Evolutionary conservation across 2,113 vertebrate species (phyloP), one percentile per base, ranked within the genome.

Genomic region (Amphilophus citrinellus): DNA sequence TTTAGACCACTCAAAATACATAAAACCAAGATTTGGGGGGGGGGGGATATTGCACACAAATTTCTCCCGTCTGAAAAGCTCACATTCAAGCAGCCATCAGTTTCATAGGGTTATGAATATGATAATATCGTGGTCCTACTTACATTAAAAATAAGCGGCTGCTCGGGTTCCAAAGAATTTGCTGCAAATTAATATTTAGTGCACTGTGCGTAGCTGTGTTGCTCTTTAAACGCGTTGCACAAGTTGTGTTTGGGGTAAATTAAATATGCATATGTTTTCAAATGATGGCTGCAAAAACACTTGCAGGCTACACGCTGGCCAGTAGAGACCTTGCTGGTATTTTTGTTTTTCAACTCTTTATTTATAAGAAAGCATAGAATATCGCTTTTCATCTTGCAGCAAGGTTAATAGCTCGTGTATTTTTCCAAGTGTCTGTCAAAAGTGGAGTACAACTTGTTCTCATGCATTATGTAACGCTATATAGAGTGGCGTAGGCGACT

Each of bases 401-500:
- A 11, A 79, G 17, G 20, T 65, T 39, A 44, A 39, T 27, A 35
- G 62, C 20, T 20, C 18, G 8, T 61, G 53, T 32, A 32, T 84
- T 71, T 84, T 57, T 63, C 56, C 80, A 65, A 37, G 37, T 61
- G 8, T 76, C 75, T 65, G 60, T 87, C 24, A 86, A 86, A 91
- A 91, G 90, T 84, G 86, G 85, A 90, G 94, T 87, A 94, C 91
- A 93, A 89, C 86, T 92, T 94, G 93, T 95, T 92, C 92, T 93
- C 91, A 91, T 93, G 91, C 91, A 90, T 95, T 93, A 95, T 93
- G 92, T 91, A 95, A 94, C 87, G 78, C 73, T 32, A 85, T 90
- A 83, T 91, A 76, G 80, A 82, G 87, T 90, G 84, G 88, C 85
- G 85, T 88, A 87, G 85, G 88, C 80, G 87, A 90, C 89, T 92